A percentile compares a stretch with the other conserved stretches of the same genome.
Evolutionary conservation across 2,888 invertebrate species (phyloP).

Genomic region (Nesidiocoris tenuis): DNA sequence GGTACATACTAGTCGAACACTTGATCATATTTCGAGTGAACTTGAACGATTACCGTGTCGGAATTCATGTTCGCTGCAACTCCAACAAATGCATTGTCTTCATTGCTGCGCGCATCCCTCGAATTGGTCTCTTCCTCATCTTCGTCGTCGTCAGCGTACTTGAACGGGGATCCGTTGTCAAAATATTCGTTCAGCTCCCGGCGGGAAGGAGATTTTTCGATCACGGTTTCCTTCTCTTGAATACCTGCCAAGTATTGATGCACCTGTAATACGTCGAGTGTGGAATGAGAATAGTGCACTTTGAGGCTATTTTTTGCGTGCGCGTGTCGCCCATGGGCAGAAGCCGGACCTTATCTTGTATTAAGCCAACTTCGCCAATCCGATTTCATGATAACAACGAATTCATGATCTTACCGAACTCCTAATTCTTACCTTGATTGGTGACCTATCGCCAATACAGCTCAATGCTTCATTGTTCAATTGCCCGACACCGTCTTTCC

Average conservation of each 20-base stretch:
- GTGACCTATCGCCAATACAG: too few relatives aligned
- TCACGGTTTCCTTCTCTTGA: conserved; percentile 62
- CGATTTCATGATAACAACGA: too few relatives aligned
- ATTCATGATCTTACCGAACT: too few relatives aligned
- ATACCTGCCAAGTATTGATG: conserved; percentile 41
- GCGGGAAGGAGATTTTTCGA: conserved; percentile 64
- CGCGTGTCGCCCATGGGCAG: too few relatives aligned
- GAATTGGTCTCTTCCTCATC: conserved; percentile 23
- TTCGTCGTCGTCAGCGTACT: conserved; percentile 65
- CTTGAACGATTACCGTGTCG: conserved; percentile 44
- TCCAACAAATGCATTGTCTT: conserved; percentile 10
- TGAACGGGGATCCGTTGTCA: conserved; percentile 63
- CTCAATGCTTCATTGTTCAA: background rate
- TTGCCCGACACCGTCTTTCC: conserved; percentile 36
- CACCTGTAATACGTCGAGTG: conserved; percentile 19
- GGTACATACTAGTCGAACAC: too few relatives aligned
- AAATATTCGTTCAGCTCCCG: conserved; percentile 55
- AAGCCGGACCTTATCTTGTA: too few relatives aligned
- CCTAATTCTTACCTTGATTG: too few relatives aligned
- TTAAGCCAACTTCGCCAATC: too few relatives aligned
- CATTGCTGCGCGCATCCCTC: background rate
- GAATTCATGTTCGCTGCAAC: conserved; percentile 5
- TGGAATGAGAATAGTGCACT: background rate
- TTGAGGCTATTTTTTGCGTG: too few relatives aligned
- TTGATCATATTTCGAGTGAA: conserved; percentile 43